Conservation (phyloP, 2,113 vertebrate genomes). For the Panurus biarmicus region DNA sequence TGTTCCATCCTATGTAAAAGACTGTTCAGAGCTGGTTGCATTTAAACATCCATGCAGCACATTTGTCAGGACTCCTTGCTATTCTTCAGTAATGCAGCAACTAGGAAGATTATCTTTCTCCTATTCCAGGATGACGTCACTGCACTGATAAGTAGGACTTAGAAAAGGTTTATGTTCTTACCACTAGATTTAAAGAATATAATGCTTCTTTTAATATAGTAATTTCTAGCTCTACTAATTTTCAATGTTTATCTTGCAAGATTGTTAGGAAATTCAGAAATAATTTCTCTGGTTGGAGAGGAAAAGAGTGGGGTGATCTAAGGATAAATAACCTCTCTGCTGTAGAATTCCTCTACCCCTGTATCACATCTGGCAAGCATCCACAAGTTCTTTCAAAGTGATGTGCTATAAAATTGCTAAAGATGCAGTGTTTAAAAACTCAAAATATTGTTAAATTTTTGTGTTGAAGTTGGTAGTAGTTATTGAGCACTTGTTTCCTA, state of each 20-base stretch:
- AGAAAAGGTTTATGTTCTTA: constrained; percentile 57
- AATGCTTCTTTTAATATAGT: constrained; percentile 34
- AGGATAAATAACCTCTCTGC: constrained; percentile 50
- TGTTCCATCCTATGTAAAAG: neutral
- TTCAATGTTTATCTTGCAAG: constrained; percentile 23
- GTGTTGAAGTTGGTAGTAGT: constrained; percentile 14
- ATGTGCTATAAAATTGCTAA: constrained; percentile 37
- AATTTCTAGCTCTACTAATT: constrained; percentile 25
- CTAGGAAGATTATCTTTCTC: constrained; percentile 42
- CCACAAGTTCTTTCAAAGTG: neutral
- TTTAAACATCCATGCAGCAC: neutral
- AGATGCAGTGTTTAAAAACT: neutral
- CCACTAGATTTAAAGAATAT: constrained; percentile 42
- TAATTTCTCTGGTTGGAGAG: constrained; percentile 1
- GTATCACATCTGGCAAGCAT: constrained; percentile 50
- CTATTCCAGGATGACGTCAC: constrained; percentile 41
- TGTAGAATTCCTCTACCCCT: neutral
- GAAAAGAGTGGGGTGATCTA: constrained; percentile 10
- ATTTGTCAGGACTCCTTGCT: constrained; percentile 27
- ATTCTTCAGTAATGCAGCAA: neutral
- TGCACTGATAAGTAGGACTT: constrained; percentile 34
- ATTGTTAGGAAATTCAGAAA: constrained; percentile 47
- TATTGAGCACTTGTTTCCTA: neutral
- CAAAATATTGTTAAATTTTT: neutral
- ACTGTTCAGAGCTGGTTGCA: neutral